phyloP scores from a whole-genome alignment of 2,888 invertebrate species.

The Leptinotarsa rubiginosa region DNA sequence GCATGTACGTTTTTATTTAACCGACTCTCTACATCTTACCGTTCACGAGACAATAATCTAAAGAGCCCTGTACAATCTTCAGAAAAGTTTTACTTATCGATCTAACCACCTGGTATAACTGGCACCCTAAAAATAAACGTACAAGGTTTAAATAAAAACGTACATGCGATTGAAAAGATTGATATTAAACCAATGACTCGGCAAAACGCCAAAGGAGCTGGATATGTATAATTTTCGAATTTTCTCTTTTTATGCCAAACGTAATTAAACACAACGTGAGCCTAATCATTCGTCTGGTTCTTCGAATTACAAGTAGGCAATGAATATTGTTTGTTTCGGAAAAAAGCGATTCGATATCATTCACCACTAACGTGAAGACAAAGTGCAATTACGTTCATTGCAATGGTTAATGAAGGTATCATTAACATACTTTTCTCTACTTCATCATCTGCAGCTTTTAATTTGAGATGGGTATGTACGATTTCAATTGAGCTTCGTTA shows the following conservation, averaged over 20 bases:
- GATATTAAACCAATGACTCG: constrained; percentile 25
- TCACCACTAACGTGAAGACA: constrained; percentile 26
- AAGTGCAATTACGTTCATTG: constrained; percentile 36
- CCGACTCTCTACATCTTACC: too few species aligned
- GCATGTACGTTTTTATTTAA: too few species aligned
- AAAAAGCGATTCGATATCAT: constrained; percentile 24
- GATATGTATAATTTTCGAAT: constrained; percentile 28
- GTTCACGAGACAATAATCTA: too few species aligned
- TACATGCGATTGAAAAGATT: constrained; percentile 4
- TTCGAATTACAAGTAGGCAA: constrained; percentile 22
- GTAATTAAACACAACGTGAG: constrained; percentile 32
- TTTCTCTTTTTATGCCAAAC: constrained; percentile 27
- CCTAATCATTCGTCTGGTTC: constrained; percentile 27
- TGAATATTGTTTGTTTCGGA: constrained; percentile 29
- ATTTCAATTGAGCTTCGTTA: constrained; percentile 22
- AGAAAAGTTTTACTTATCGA: too few species aligned
- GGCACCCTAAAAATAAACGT: not conserved
- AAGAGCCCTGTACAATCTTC: too few species aligned
- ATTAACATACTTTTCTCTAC: constrained; percentile 36
- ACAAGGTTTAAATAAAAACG: not conserved
- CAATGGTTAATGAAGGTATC: constrained; percentile 41
- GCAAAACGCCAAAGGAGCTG: constrained; percentile 17
- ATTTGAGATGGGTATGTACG: constrained; percentile 16
- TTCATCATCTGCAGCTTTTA: constrained; percentile 32
- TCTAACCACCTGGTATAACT: too few species aligned